These are phyloP conservation scores for Characodon lateralis DNA, from an alignment of 2,797 vertebrate species.

Conservation along the genomic window DNA sequence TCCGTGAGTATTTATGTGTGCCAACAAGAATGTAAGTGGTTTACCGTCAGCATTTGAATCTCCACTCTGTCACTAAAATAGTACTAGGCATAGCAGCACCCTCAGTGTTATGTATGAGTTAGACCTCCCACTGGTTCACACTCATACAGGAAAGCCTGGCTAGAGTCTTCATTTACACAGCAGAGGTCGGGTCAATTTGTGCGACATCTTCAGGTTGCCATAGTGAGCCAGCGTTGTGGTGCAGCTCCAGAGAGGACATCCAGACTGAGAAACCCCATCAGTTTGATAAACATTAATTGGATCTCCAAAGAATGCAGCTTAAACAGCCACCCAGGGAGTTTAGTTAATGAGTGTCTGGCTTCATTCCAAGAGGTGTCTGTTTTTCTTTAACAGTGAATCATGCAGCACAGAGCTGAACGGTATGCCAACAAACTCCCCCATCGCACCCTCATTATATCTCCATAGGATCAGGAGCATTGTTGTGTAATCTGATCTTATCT, in stretches of 20 bases:
- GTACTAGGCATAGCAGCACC: conserved; percentile 25
- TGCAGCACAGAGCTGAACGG: conserved; percentile 41
- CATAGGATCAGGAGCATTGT: conserved; percentile 52
- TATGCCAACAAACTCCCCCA: conserved; percentile 66
- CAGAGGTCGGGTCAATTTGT: conserved; percentile 1
- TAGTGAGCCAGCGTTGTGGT: conserved; percentile 9
- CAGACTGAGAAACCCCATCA: conserved; percentile 41
- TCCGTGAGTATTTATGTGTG: conserved; percentile 20
- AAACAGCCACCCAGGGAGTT: conserved; percentile 70
- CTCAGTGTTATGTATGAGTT: conserved; percentile 19
- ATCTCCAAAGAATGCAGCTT: conserved; percentile 66
- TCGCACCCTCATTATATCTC: conserved; percentile 49
- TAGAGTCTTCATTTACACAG: background rate
- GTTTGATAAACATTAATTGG: conserved; percentile 70
- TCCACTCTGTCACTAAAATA: conserved; percentile 20
- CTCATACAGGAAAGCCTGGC: conserved; percentile 9
- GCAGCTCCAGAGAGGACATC: conserved; percentile 35
- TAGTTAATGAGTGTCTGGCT: conserved; percentile 74
- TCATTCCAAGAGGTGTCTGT: conserved; percentile 56
- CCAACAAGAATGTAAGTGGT: conserved; percentile 22
- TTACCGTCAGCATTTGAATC: conserved; percentile 45
- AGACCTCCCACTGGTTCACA: conserved; percentile 47
- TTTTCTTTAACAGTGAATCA: conserved; percentile 69
- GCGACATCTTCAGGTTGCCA: conserved; percentile 22
- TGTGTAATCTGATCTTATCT: conserved; percentile 68